phyloP scores from a whole-genome alignment of 92 coral and sea anemone genomes.

The Zoanthus gigantus region DNA sequence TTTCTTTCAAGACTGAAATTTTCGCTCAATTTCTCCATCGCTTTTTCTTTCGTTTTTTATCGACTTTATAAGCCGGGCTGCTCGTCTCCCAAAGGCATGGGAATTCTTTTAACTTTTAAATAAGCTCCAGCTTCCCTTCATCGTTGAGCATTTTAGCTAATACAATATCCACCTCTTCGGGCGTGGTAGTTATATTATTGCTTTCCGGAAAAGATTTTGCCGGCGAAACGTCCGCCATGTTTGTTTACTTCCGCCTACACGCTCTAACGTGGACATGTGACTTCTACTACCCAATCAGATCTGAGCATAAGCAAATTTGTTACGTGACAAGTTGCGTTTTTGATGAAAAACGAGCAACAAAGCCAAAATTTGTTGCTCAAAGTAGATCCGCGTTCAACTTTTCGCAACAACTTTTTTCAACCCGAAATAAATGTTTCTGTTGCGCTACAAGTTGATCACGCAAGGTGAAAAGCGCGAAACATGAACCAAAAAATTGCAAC shows the following conservation, averaged over 20 bases:
- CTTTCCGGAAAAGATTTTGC: constrained; percentile 39
- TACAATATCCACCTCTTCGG: constrained; percentile 18
- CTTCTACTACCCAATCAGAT: constrained; percentile 50
- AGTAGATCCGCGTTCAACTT: neutral
- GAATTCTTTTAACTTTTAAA: constrained; percentile 4
- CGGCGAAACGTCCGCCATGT: constrained; percentile 51
- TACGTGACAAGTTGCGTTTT: no score
- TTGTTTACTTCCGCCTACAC: constrained; percentile 22
- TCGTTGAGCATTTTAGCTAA: constrained; percentile 3
- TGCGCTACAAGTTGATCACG: constrained; percentile 43
- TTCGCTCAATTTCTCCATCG: constrained; percentile 34
- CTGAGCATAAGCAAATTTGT: constrained; percentile 22
- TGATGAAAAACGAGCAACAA: neutral
- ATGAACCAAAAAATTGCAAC: constrained; percentile 23
- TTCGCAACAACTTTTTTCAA: constrained; percentile 7
- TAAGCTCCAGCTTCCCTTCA: constrained; percentile 8
- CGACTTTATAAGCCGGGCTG: constrained; percentile 19
- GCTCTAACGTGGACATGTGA: neutral
- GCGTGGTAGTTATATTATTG: constrained; percentile 21
- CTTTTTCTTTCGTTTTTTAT: constrained; percentile 43
- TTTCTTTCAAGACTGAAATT: constrained; percentile 26
- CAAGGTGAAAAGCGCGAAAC: constrained; percentile 42
- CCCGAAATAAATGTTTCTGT: constrained; percentile 37
- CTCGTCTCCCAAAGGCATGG: constrained; percentile 26
- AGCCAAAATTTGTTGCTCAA: neutral